Evolutionary conservation across 2,888 invertebrate genomes (phyloP).

Genomic region (Diloba caeruleocephala): DNA sequence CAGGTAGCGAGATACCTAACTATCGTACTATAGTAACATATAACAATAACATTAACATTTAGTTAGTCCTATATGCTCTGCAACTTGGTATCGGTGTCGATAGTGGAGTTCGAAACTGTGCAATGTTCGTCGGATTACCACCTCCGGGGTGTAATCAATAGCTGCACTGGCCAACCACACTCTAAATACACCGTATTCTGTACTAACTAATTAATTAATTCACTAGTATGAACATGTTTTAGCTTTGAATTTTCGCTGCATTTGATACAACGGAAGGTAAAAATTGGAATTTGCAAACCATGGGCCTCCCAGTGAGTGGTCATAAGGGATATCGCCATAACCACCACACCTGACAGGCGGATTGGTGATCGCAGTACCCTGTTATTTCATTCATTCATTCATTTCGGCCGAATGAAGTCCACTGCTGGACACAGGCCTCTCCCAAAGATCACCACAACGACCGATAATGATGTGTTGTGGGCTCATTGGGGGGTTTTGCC

Average conservation of each 20-base stretch:
- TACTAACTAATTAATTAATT: constrained; percentile 48
- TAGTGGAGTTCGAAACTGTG: constrained; percentile 46
- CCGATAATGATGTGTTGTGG: too few species aligned
- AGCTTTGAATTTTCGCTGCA: not conserved
- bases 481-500: too few species aligned
- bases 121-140: constrained; percentile 47
- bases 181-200: constrained; percentile 44
- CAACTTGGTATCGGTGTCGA: constrained; percentile 51
- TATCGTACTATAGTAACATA: constrained; percentile 14
- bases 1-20: constrained; percentile 15
- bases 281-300: too few species aligned
- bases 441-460: too few species aligned
- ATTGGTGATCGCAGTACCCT: too few species aligned
- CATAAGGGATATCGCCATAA: too few species aligned
- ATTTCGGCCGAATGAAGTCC: too few species aligned
- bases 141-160: constrained; percentile 54
- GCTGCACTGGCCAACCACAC: constrained; percentile 43
- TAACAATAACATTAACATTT: constrained; percentile 50
- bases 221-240: constrained; percentile 19
- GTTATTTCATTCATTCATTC: too few species aligned
- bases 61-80: constrained; percentile 43
- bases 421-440: too few species aligned
- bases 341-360: too few species aligned
- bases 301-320: too few species aligned
- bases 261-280: too few species aligned